phyloP scores from a whole-genome alignment of 2,113 vertebrate species.

The Dasypus novemcinctus region DNA sequence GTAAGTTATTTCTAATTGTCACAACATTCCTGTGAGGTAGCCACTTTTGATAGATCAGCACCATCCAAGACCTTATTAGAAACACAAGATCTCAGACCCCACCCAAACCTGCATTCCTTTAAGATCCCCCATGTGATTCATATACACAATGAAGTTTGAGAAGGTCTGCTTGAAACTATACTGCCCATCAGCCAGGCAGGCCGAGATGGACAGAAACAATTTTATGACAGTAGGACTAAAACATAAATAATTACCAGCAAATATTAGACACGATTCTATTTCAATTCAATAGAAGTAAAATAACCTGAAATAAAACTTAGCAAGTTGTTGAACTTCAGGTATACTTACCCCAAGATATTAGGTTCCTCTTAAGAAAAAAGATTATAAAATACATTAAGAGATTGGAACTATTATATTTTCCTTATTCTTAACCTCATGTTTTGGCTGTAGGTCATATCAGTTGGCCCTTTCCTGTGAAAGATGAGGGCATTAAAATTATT shows the following conservation, averaged over 20 bases:
- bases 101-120: not conserved
- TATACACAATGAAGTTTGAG: not conserved
- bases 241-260: slow-evolving; percentile 51
- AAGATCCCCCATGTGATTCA: not conserved
- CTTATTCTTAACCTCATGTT: not conserved
- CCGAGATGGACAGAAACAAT: not conserved
- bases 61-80: not conserved
- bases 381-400: not conserved
- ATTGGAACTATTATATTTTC: not conserved
- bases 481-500: not conserved
- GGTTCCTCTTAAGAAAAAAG: not conserved
- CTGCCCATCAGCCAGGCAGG: not conserved
- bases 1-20: not conserved
- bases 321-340: not conserved
- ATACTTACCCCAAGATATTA: not conserved
- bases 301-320: not conserved
- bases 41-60: not conserved
- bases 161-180: not conserved
- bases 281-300: slow-evolving; percentile 3
- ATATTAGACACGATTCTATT: not conserved
- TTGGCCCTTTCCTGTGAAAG: not conserved
- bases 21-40: not conserved
- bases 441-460: not conserved
- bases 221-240: not conserved
- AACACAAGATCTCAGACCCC: not conserved